These are phyloP conservation scores for Struthidea cinerea DNA, from an alignment of 2,113 vertebrate species.

Conservation along the genomic window DNA sequence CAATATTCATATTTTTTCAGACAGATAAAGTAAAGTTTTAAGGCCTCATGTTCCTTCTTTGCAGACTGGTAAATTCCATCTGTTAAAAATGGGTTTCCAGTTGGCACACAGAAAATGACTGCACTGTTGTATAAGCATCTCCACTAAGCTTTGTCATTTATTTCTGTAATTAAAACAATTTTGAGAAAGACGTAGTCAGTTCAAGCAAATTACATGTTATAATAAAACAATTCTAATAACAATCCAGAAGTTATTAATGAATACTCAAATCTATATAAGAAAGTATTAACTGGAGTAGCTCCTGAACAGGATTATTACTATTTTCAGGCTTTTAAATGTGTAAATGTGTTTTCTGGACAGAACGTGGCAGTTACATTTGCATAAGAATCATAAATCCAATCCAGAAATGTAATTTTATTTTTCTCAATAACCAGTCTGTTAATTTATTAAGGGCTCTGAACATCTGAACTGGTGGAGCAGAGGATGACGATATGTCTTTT, in stretches of 20 bases:
- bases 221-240: constrained; percentile 70
- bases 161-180: constrained; percentile 73
- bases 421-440: constrained; percentile 58
- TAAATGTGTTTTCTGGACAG: constrained; percentile 56
- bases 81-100: constrained; percentile 63
- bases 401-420: constrained; percentile 65
- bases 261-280: constrained; percentile 48
- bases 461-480: constrained; percentile 9
- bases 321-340: constrained; percentile 50
- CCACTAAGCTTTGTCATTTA: constrained; percentile 66
- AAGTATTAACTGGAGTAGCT: constrained; percentile 60
- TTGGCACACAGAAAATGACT: constrained; percentile 60
- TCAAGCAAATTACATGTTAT: constrained; percentile 65
- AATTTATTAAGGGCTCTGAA: constrained; percentile 29
- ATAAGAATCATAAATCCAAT: constrained; percentile 70
- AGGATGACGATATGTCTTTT: constrained; percentile 18
- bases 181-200: constrained; percentile 58
- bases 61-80: constrained; percentile 38
- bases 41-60: neutral
- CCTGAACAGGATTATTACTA: constrained; percentile 57
- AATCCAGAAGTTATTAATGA: constrained; percentile 69
- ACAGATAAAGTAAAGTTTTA: constrained; percentile 22
- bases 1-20: neutral
- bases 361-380: constrained; percentile 71
- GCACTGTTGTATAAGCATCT: constrained; percentile 67